phyloP scores from a whole-genome alignment of 2,113 vertebrate species.

The Oryctolagus cuniculus region mOryCun1.1 NC_091450.1:28596501-28597000 shows the following conservation, averaged over 20 bases:
- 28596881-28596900: background rate
- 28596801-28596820: background rate
- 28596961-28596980: no score
- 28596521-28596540: background rate
- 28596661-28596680: background rate
- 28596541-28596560: background rate
- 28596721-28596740: background rate
- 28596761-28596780: background rate
- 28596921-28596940: background rate
- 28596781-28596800: background rate
- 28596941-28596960: no score
- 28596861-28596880: background rate
- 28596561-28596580: background rate
- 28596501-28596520: background rate
- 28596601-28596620: no score
- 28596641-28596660: background rate
- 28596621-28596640: background rate
- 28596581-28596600: rapidly evolving
- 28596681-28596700: background rate
- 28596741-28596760: background rate
- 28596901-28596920: background rate
- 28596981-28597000: no score
- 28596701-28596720: background rate
- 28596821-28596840: background rate
- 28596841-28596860: background rate